Conservation (phyloP, 2,888 invertebrate species). For the Masnerella sp. region DNA sequence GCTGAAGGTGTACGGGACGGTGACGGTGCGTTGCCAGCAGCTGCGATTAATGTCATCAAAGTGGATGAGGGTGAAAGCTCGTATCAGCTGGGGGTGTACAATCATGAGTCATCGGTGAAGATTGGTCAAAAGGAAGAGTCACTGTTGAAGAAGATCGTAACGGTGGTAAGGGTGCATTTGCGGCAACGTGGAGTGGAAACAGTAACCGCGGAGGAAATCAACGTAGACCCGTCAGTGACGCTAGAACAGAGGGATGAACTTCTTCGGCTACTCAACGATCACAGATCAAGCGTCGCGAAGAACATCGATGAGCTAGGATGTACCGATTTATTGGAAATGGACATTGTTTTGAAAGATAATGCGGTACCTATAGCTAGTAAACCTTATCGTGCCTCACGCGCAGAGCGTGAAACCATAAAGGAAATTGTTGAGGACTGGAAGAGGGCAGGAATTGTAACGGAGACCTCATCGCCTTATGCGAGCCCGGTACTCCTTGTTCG, state of each 20-base stretch:
- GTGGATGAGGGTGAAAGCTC: too few species aligned
- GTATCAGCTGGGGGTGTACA: too few species aligned
- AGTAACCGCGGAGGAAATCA: background rate
- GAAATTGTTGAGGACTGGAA: slow-evolving; percentile 14
- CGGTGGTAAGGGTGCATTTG: too few species aligned
- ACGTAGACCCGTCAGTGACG: background rate
- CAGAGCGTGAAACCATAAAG: slow-evolving; percentile 16
- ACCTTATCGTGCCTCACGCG: slow-evolving; percentile 23
- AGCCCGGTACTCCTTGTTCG: too few species aligned
- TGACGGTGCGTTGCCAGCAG: too few species aligned
- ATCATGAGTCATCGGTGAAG: too few species aligned
- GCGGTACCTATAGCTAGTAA: slow-evolving; percentile 7
- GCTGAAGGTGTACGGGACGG: too few species aligned
- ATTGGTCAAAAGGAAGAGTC: too few species aligned
- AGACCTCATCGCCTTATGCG: slow-evolving; percentile 6
- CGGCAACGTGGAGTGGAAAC: too few species aligned
- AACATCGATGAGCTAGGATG: slow-evolving; percentile 17
- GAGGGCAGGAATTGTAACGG: slow-evolving; percentile 13
- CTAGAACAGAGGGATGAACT: background rate
- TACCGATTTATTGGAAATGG: slow-evolving; percentile 1
- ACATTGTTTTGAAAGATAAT: background rate
- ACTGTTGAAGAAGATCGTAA: too few species aligned
- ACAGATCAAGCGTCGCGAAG: background rate
- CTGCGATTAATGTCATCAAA: too few species aligned
- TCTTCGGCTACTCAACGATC: background rate